A percentile compares a stretch with the other conserved stretches of the same genome.
phyloP scores from a whole-genome alignment of 2,888 invertebrate species.

The Belgica antarctica region DNA sequence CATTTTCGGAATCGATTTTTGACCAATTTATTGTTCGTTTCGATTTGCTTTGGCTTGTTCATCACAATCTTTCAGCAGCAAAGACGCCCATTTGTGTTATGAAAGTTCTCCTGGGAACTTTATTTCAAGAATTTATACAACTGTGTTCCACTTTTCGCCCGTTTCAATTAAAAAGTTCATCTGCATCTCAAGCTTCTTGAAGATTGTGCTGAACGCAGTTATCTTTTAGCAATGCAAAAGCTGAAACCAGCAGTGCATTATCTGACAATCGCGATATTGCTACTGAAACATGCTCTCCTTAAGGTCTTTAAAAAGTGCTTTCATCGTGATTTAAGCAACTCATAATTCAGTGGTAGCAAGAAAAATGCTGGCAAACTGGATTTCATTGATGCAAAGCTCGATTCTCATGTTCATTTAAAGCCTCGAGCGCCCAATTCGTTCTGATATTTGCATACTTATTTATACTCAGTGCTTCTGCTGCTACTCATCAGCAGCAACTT shows the following conservation, averaged over 20 bases:
- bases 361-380: no score
- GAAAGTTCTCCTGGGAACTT: no score
- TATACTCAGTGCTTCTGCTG: constrained; percentile 8
- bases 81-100: no score
- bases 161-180: no score
- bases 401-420: not conserved
- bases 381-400: constrained; percentile 6
- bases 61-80: not conserved
- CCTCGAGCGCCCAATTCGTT: not conserved
- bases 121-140: no score
- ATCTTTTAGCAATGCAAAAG: no score
- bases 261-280: constrained; percentile 1
- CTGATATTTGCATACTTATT: constrained; percentile 20
- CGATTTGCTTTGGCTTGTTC: not conserved
- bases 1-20: not conserved
- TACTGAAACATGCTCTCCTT: constrained; percentile 15
- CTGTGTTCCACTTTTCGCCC: no score
- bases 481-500: constrained; percentile 18
- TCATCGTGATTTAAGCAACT: not conserved
- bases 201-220: no score
- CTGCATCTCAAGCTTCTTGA: no score
- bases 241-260: not conserved
- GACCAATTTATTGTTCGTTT: constrained; percentile 28
- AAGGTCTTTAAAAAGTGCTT: constrained; percentile 6
- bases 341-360: no score